Percentiles rank a stretch among this genome's conserved stretches.
Conservation (phyloP, 2,888 invertebrate genomes). For the Noctua fimbriata region DNA sequence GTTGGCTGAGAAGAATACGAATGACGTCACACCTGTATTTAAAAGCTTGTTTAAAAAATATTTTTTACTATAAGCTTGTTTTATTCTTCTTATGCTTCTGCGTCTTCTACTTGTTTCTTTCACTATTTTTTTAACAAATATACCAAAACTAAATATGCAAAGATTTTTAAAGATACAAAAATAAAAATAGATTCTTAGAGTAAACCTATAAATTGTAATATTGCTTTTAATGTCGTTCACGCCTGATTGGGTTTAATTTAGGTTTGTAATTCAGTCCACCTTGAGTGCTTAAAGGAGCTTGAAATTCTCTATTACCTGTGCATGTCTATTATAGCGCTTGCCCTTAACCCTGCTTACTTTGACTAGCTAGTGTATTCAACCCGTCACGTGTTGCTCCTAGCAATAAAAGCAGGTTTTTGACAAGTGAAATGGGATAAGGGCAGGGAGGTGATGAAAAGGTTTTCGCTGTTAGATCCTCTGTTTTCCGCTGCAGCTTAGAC, state of each 20-base stretch:
- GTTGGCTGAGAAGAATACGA: too few relatives aligned
- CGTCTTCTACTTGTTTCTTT: background rate
- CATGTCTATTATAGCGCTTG: background rate
- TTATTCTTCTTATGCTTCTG: background rate
- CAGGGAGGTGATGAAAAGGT: background rate
- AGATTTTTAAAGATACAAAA: too few relatives aligned
- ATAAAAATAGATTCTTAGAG: background rate
- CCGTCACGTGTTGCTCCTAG: background rate
- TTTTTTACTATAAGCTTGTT: too few relatives aligned
- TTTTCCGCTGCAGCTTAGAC: background rate
- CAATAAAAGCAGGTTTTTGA: background rate
- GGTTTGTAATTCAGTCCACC: background rate
- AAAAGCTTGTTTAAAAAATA: too few relatives aligned
- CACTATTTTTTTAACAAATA: background rate
- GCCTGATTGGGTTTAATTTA: background rate
- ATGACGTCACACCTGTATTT: too few relatives aligned
- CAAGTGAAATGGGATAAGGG: background rate
- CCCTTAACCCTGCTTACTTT: background rate
- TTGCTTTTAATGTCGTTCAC: background rate
- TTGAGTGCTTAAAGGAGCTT: background rate
- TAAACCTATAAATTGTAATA: background rate
- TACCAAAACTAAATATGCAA: background rate
- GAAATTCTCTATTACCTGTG: background rate
- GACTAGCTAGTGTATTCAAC: background rate
- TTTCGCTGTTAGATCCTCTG: background rate